Base-by-base conservation (phyloP, 2,113 vertebrate species). In the Bubo scandiacus region DNA sequence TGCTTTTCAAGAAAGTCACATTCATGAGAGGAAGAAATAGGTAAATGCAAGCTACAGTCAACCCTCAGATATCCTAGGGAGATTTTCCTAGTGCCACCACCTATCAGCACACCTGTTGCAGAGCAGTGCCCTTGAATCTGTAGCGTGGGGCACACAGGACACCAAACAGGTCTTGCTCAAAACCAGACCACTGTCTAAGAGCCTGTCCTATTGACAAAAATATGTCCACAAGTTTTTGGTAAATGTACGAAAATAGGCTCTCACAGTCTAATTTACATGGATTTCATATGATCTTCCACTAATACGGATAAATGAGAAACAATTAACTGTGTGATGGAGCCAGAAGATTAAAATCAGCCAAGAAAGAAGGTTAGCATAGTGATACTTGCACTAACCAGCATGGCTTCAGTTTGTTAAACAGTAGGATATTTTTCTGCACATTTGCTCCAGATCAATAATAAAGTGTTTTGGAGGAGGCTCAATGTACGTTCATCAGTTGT, bases 281-380 rank as follows among this genome's bases (percentile, higher is more conserved):
- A 81, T 92, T 94, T 95, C 65, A 34, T 81, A 89, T 43, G 29
- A 91, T 85, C 65, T 63, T 71, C 57, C 40, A 47, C 73, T 92
- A 87, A 95, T 87, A 92, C 22, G 73, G 52, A 87, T 92, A 96
- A 92, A 92, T 81, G 86, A 61, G 90, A 68, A 74, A 87, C 77
- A 84, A 88, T 93, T 92, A 92, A 51, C 61, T 61, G 42, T 21
- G 65, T 79, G 68, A 91, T 68, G 40, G 57, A 91, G 77, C 49
- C 47, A 61, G 84, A 91, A 96, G 81, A 89, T 96, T 81, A 95
- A 91, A 96, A 81, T 74, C 73, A 94, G 32, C 34, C 65, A 45
- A 87, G 52, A 72, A 74, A 86, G 62, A 72, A 83, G 63, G 61
- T 84, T 92, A 88, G 34, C n/a, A 18, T 5, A 80, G 55, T 23